Conservation (phyloP, 2,797 vertebrate genomes). For the Chloroceryle inda region DNA sequence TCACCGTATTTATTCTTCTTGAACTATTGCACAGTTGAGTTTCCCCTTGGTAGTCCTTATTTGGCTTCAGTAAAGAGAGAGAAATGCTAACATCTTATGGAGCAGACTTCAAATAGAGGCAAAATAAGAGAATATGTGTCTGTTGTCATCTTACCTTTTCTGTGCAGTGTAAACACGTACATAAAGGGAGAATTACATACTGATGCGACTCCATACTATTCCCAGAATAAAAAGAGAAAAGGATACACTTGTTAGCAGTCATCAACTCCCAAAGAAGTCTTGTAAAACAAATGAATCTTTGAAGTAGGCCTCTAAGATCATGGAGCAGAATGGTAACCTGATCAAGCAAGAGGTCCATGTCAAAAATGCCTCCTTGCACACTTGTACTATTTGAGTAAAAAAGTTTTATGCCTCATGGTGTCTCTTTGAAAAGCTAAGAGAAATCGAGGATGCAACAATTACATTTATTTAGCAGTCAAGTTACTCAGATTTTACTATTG, state of each 20-base stretch:
- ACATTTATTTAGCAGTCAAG: background rate
- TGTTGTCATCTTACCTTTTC: background rate
- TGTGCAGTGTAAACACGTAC: background rate
- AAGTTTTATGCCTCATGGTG: background rate
- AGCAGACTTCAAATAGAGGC: background rate
- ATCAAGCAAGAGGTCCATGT: background rate
- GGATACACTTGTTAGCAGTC: no score
- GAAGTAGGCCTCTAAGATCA: background rate
- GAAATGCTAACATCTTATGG: background rate
- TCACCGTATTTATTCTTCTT: background rate
- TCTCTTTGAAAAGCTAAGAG: background rate
- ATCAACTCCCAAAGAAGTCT: background rate
- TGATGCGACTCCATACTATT: background rate
- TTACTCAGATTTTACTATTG: background rate
- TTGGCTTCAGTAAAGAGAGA: background rate
- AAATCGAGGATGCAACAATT: background rate
- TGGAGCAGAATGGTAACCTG: background rate
- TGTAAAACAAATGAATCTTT: background rate
- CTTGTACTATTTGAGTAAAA: background rate
- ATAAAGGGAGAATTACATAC: background rate
- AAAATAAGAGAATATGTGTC: background rate
- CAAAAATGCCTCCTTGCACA: background rate
- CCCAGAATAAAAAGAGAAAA: background rate
- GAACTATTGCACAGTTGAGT: no score
- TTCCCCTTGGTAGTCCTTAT: no score